phyloP scores from a whole-genome alignment of 2,888 invertebrate species.

The Catonia carolina region DNA sequence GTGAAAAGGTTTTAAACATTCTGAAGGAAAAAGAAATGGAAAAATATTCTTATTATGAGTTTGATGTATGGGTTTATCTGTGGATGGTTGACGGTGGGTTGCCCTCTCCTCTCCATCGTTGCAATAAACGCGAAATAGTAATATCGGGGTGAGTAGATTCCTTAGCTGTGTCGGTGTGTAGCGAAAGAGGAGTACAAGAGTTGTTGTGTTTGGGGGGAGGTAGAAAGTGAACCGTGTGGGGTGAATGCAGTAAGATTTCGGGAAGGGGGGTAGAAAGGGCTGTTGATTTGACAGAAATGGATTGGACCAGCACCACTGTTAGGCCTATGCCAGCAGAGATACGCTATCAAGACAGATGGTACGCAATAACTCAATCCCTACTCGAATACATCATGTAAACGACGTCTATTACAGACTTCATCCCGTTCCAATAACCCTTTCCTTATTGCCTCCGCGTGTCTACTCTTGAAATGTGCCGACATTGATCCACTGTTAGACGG shows the following conservation, averaged over 20 bases:
- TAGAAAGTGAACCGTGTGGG: too few relatives aligned
- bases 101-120: too few relatives aligned
- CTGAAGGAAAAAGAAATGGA: too few relatives aligned
- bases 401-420: constrained; percentile 5
- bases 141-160: too few relatives aligned
- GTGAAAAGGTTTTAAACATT: too few relatives aligned
- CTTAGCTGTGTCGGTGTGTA: background rate
- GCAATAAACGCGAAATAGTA: too few relatives aligned
- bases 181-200: background rate
- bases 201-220: too few relatives aligned
- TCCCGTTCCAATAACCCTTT: too few relatives aligned
- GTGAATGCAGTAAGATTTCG: background rate
- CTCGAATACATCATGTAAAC: constrained; percentile 14
- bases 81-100: background rate
- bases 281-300: constrained; percentile 11
- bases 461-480: too few relatives aligned
- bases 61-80: constrained; percentile 9
- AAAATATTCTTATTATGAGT: constrained; percentile 9
- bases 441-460: too few relatives aligned
- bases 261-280: background rate
- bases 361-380: constrained; percentile 13
- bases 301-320: background rate
- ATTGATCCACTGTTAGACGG: too few relatives aligned
- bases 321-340: background rate
- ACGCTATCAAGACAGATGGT: constrained; percentile 11